phyloP scores from a whole-genome alignment of 2,113 vertebrate species.

The Pluvialis apricaria region DNA sequence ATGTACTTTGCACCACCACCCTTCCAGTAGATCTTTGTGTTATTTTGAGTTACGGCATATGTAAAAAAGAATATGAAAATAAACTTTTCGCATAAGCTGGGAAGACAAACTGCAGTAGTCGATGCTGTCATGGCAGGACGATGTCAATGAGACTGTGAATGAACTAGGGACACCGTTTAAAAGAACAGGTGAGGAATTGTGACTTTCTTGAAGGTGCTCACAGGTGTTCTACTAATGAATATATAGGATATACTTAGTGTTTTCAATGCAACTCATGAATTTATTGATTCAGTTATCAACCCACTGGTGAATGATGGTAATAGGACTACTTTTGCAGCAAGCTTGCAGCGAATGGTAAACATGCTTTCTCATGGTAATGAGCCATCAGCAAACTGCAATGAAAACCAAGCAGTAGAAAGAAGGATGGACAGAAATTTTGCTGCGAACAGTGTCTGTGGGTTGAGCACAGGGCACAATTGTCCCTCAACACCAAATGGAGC shows the following conservation, averaged over 20 bases:
- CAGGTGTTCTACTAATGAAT: not conserved
- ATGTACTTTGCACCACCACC: not conserved
- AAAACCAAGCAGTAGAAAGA: not conserved
- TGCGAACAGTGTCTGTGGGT: not conserved
- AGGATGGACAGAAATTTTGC: not conserved
- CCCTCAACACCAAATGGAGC: not conserved
- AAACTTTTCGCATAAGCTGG: not conserved
- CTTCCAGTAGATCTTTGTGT: not conserved
- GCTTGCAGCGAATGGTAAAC: not conserved
- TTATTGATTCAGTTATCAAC: constrained; percentile 42
- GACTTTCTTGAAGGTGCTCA: not conserved
- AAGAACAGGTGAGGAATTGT: not conserved
- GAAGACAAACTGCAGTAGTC: not conserved
- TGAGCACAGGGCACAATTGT: accelerated
- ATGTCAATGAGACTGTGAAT: not conserved
- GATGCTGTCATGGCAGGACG: not conserved
- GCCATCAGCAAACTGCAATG: not conserved
- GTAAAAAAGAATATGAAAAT: not conserved
- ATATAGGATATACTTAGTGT: not conserved
- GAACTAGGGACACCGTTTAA: not conserved
- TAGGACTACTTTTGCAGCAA: not conserved
- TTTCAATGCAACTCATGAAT: constrained; percentile 1
- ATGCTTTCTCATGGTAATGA: not conserved
- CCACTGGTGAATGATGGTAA: not conserved
- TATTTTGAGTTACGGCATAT: not conserved